A percentile compares a stretch with the other conserved stretches of the same genome.
Evolutionary conservation across 2,797 vertebrate genomes (phyloP).

Genomic region (Podarcis siculus): DNA sequence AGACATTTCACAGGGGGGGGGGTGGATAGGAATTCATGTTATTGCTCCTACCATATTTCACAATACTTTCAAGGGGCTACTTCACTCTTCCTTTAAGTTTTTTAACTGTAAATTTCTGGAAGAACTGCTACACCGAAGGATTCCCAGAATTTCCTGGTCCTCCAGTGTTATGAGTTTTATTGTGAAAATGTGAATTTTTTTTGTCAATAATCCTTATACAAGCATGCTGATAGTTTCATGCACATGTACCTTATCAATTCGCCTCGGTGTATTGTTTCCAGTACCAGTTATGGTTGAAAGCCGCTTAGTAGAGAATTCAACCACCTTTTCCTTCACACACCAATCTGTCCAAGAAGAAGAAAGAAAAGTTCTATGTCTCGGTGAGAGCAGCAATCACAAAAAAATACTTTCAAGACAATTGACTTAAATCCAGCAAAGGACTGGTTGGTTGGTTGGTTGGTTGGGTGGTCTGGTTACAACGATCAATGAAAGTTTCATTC

Average conservation of each 20-base stretch:
- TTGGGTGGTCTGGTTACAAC: background rate
- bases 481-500: background rate
- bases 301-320: background rate
- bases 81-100: no score
- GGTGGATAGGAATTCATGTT: no score
- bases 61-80: no score
- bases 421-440: background rate
- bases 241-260: background rate
- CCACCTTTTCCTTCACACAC: no score
- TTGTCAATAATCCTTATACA: background rate
- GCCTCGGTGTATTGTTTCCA: background rate
- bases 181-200: background rate
- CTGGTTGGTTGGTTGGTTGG: background rate
- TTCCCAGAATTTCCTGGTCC: no score
- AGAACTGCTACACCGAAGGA: no score
- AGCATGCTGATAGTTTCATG: background rate
- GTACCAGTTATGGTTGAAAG: background rate
- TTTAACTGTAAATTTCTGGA: no score
- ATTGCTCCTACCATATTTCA: no score
- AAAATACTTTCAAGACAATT: background rate
- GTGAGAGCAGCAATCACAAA: background rate
- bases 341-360: background rate
- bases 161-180: background rate
- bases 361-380: background rate
- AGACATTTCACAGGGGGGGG: background rate